phyloP scores from a whole-genome alignment of 2,888 invertebrate genomes.

The Ditula angustiorana region DNA sequence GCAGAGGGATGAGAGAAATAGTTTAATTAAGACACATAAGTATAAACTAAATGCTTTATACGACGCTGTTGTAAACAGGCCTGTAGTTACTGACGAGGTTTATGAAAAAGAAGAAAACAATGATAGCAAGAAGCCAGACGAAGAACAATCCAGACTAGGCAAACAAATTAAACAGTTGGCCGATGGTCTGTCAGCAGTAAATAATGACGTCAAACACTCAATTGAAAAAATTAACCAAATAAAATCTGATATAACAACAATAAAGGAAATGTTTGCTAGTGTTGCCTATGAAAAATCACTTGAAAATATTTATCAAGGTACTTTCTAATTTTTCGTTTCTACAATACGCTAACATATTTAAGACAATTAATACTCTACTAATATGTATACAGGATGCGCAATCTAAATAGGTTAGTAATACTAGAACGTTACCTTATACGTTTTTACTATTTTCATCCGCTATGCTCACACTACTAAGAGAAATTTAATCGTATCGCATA shows the following conservation, averaged over 20 bases:
- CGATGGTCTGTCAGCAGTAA: not conserved
- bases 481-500: not conserved
- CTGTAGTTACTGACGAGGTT: not conserved
- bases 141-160: not conserved
- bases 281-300: not conserved
- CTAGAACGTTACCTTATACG: no score
- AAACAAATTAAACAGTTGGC: not conserved
- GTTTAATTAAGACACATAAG: not conserved
- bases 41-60: not conserved
- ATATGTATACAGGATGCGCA: no score
- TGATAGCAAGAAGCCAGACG: not conserved
- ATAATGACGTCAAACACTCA: not conserved
- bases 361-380: no score
- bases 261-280: not conserved
- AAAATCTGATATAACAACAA: not conserved
- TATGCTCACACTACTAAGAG: not conserved
- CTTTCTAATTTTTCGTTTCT: no score
- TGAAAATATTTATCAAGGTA: not conserved
- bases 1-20: not conserved
- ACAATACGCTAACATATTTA: no score
- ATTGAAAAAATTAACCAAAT: not conserved
- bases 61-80: not conserved
- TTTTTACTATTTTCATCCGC: no score
- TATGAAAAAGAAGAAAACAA: not conserved
- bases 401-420: no score